A percentile compares a stretch with the other conserved stretches of the same genome.
phyloP scores from a whole-genome alignment of 2,797 vertebrate species.

The Fratercula arctica region DNA sequence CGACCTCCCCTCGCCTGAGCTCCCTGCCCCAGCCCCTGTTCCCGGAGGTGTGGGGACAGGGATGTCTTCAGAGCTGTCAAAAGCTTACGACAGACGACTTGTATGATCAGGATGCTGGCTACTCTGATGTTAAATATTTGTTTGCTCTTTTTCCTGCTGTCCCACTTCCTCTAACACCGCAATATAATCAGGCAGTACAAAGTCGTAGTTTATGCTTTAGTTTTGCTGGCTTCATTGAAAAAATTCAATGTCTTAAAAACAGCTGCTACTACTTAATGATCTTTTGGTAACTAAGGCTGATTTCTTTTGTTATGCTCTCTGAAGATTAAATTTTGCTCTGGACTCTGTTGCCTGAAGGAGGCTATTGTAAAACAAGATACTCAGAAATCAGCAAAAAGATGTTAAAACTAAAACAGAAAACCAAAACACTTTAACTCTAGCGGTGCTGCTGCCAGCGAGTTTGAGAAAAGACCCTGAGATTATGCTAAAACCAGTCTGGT shows the following conservation, averaged over 20 bases:
- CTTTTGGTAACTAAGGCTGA: conserved; percentile 35
- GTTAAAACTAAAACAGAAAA: conserved; percentile 17
- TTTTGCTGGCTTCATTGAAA: conserved; percentile 34
- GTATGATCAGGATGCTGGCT: background rate
- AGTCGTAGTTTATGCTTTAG: background rate
- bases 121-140: background rate
- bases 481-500: background rate
- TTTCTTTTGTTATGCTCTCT: conserved; percentile 52
- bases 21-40: background rate
- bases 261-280: conserved; percentile 64
- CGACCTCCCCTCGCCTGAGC: background rate
- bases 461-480: background rate
- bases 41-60: background rate
- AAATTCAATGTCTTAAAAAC: conserved; percentile 3
- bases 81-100: background rate
- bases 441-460: background rate
- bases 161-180: background rate
- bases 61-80: background rate
- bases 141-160: background rate
- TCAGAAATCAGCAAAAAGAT: conserved; percentile 35
- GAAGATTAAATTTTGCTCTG: conserved; percentile 52
- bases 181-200: background rate
- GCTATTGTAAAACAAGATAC: conserved; percentile 59
- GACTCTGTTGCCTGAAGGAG: conserved; percentile 37
- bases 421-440: conserved; percentile 27